phyloP scores from a whole-genome alignment of 2,113 vertebrate species.

The Notarius quadriscutis region DNA sequence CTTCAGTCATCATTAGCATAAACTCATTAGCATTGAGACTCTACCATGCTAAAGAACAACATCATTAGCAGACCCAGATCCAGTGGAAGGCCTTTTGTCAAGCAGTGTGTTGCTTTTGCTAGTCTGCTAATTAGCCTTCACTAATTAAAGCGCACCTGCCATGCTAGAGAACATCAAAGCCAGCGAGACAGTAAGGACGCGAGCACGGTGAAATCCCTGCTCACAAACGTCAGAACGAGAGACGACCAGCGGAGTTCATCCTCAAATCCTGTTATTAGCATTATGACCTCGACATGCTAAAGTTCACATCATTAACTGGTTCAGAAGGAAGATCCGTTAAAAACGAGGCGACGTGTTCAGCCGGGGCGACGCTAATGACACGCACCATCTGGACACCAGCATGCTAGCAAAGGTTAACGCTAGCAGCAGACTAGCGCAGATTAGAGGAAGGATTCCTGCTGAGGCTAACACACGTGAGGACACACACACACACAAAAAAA shows the following conservation, averaged over 20 bases:
- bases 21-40: background rate
- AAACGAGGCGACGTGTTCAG: conserved; percentile 9
- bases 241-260: background rate
- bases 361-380: conserved; percentile 13
- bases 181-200: background rate
- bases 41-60: background rate
- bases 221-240: background rate
- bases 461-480: background rate
- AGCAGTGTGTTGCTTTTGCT: conserved; percentile 10
- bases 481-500: background rate
- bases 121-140: conserved; percentile 27
- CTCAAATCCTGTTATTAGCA: conserved; percentile 7
- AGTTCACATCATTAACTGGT: conserved; percentile 27
- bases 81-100: conserved; percentile 4
- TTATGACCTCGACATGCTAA: background rate
- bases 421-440: conserved; percentile 17
- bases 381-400: conserved; percentile 4
- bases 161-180: conserved; percentile 24
- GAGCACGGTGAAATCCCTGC: background rate
- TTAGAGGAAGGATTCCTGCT: conserved; percentile 19
- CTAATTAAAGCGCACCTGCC: conserved; percentile 33
- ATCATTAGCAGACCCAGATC: conserved; percentile 6
- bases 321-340: background rate
- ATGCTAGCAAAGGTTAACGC: conserved; percentile 17
- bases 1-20: conserved; percentile 21